A percentile compares a stretch with the other conserved stretches of the same genome.
These are phyloP conservation scores for Drosophila triauraria DNA, from an alignment of 1,140 invertebrate species.

Conservation along the genomic window DNA sequence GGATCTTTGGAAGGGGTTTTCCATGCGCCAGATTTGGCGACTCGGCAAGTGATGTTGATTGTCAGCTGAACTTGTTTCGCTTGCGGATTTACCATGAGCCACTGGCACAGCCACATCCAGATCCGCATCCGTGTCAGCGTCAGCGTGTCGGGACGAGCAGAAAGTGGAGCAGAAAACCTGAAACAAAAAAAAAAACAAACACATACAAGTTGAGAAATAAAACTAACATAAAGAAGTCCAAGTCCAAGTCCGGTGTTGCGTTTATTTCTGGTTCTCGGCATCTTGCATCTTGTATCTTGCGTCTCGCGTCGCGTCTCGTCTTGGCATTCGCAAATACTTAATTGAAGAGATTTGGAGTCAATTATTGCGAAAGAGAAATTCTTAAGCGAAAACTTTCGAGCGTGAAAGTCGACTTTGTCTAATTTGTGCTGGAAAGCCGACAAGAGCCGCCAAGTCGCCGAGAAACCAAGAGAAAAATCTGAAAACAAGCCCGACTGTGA, in stretches of 20 bases:
- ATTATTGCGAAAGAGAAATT: slow-evolving; percentile 82
- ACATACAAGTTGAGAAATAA: slow-evolving; percentile 27
- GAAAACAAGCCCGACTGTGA: slow-evolving; percentile 18
- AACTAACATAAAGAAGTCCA: slow-evolving; percentile 17
- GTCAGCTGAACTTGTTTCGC: slow-evolving; percentile 76
- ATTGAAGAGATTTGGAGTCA: slow-evolving; percentile 79
- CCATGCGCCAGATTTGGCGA: slow-evolving; percentile 41
- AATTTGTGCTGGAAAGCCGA: slow-evolving; percentile 59
- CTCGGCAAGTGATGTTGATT: slow-evolving; percentile 66
- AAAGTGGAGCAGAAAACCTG: slow-evolving; percentile 78
- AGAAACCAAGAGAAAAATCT: background rate
- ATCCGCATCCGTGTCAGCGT: slow-evolving; percentile 72
- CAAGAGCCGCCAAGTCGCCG: slow-evolving; percentile 6
- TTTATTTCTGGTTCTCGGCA: slow-evolving; percentile 70
- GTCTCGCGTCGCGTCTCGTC: slow-evolving; percentile 16
- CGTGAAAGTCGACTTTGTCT: slow-evolving; percentile 72
- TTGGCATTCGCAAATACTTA: slow-evolving; percentile 67
- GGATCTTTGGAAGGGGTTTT: slow-evolving; percentile 33
- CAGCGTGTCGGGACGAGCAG: slow-evolving; percentile 52
- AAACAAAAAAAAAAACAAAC: slow-evolving; percentile 41
- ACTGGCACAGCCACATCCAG: slow-evolving; percentile 30
- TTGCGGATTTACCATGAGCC: slow-evolving; percentile 67
- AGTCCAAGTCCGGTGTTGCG: slow-evolving; percentile 22
- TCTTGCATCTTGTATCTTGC: slow-evolving; percentile 13
- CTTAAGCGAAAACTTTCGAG: slow-evolving; percentile 70